Base-by-base conservation (phyloP, 1,140 invertebrate species). In the Paralvinella palmiformis region DNA sequence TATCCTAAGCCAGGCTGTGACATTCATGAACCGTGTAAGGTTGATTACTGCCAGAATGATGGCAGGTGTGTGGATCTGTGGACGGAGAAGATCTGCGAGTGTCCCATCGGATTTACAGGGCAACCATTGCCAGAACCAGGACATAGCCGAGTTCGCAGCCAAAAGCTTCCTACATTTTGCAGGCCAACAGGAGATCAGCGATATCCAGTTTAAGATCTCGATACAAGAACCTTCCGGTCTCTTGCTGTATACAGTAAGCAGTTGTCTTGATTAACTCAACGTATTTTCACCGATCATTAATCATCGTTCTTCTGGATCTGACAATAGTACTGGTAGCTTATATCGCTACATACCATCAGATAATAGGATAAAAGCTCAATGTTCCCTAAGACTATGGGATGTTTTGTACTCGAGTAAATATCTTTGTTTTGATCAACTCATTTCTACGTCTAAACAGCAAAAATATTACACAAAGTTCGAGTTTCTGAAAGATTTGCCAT, bases 241-340 rank as follows among this genome's bases (percentile, higher is more conserved):
- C 24, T 64, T 75, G 20, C 36, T 73, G 13, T 73, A 75, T 50
- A 73, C 73, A 10, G 73, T 75, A 59, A 71, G 73, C 66, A 44
- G 27, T 20, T 15, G 10, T 41, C 10, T 41, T 41, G 10, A 41
- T 41, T 41, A 41, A n/a, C n/a, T n/a, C n/a, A n/a, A n/a, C n/a
- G n/a, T n/a, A n/a, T n/a, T n/a, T n/a, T n/a, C n/a, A n/a, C n/a
- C n/a, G n/a, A n/a, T n/a, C n/a, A n/a, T n/a, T n/a, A n/a, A n/a
- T n/a, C n/a, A n/a, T n/a, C n/a, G n/a, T n/a, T n/a, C n/a, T n/a
- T n/a, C n/a, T n/a, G n/a, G n/a, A n/a, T n/a, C n/a, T n/a, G n/a
- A n/a, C n/a, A n/a, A n/a, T n/a, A n/a, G n/a, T n/a, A n/a, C n/a
- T n/a, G n/a, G n/a, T n/a, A n/a, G n/a, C n/a, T n/a, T n/a, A n/a